phyloP scores from a whole-genome alignment of 2,113 vertebrate genomes.

The Apistogramma diplotaenia region DNA sequence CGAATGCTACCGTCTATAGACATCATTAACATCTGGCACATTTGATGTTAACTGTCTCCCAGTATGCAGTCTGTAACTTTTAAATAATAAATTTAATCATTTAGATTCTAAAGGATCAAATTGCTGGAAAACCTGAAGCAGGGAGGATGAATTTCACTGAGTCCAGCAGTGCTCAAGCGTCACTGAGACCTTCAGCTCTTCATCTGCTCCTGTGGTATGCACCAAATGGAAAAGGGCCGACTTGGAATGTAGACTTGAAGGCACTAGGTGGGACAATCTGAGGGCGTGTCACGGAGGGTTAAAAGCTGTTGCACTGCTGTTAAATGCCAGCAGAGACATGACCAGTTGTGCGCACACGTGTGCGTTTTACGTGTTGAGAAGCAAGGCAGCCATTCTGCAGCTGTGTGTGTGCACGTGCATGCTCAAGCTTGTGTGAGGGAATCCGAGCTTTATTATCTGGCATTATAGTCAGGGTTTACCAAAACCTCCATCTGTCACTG shows the following conservation, averaged over 20 bases:
- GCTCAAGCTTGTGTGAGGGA: conserved; percentile 21
- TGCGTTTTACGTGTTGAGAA: background rate
- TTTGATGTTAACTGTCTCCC: background rate
- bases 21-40: background rate
- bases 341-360: conserved; percentile 16
- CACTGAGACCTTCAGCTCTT: background rate
- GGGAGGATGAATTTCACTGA: background rate
- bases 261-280: background rate
- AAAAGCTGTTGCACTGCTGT: conserved; percentile 2
- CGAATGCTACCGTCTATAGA: background rate
- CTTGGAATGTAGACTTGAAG: conserved; percentile 41
- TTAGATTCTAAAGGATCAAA: background rate
- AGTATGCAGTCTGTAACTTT: accelerated
- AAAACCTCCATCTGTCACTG: conserved; percentile 64
- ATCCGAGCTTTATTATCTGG: conserved; percentile 57
- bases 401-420: background rate
- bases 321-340: conserved; percentile 29
- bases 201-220: conserved; percentile 30
- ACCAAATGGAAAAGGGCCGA: background rate
- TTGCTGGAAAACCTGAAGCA: background rate
- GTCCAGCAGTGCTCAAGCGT: background rate
- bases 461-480: conserved; percentile 60
- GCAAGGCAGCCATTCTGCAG: conserved; percentile 13
- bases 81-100: background rate
- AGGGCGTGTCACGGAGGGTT: background rate